phyloP scores from a whole-genome alignment of 1,140 invertebrate species.

The Temnothorax longispinosus region DNA sequence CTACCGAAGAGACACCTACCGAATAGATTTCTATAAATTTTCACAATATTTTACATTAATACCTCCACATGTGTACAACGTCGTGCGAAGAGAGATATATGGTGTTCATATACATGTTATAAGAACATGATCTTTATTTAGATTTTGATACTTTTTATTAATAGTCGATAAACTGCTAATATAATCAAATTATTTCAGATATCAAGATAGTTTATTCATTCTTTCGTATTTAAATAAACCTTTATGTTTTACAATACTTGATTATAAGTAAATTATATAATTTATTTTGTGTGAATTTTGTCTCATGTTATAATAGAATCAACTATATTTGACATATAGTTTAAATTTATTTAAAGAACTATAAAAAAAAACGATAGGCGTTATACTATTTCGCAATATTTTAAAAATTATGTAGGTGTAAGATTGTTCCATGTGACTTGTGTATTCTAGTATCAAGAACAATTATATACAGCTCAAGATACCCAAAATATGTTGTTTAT shows the following conservation, averaged over 20 bases:
- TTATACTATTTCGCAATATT: neutral
- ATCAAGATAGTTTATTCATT: neutral
- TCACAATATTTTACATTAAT: slow-evolving; percentile 2
- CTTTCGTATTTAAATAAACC: slow-evolving; percentile 5
- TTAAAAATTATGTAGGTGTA: slow-evolving; percentile 9
- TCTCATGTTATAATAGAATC: neutral
- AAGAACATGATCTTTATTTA: neutral
- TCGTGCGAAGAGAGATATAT: neutral
- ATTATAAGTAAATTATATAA: neutral
- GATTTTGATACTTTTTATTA: slow-evolving; percentile 21
- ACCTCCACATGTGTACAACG: neutral
- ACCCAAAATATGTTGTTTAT: neutral
- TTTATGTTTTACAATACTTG: neutral
- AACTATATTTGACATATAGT: neutral
- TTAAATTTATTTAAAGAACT: neutral
- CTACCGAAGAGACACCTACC: slow-evolving; percentile 44
- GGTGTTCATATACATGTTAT: slow-evolving; percentile 8
- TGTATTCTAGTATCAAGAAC: neutral
- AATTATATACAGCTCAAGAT: neutral
- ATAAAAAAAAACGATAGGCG: neutral
- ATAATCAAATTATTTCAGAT: neutral
- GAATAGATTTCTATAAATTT: slow-evolving; percentile 40
- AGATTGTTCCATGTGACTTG: slow-evolving; percentile 7
- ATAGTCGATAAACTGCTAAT: neutral
- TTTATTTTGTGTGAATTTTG: neutral